Evolutionary conservation across 2,113 vertebrate species (phyloP), one percentile per base, ranked within the genome.

Genomic region (Cololabis saira): DNA sequence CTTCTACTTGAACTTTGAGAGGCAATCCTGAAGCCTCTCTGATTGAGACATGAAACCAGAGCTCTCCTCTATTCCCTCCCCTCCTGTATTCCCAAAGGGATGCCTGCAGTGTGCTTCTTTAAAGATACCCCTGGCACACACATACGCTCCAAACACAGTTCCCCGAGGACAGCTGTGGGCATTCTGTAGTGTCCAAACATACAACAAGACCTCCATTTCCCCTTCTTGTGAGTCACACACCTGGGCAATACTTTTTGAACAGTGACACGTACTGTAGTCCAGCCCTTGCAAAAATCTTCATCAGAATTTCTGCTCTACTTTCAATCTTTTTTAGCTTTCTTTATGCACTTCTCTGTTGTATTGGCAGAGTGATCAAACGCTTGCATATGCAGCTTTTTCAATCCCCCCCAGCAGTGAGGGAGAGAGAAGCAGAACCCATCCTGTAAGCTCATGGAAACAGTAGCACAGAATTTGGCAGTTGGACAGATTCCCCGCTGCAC

Each of bases 21-120:
- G 85, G 74, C 77, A 83, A 86, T 90, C 85, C 82, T 75, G 52
- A 80, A 75, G 71, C 78, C 80, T 76, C 60, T 61, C 81, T 85
- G 78, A 90, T 85, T 87, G 85, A 82, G 84, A 84, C 82, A 81
- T 86, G 83, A 90, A 91, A 88, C 80, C 84, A 64, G 76, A 81
- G 81, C 61, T 61, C 68, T 60, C 69, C 67, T 76, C 64, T 67
- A 60, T 76, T 78, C 71, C 33, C 44, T 78, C 79, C 72, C 56
- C 67, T 70, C 63, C 69, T 74, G 67, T 74, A 67, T 67, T 83
- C 81, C 85, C 84, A 75, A 70, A 87, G 83, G 82, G 67, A 76
- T 55, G 65, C 73, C 74, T 75, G 74, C 74, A 82, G 78, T 52
- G 4, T 5, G 48, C 40, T 54, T 78, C 82, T 86, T 65, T 78